Conservation (phyloP, 2,797 vertebrate genomes). For the Carduelis carduelis region DNA sequence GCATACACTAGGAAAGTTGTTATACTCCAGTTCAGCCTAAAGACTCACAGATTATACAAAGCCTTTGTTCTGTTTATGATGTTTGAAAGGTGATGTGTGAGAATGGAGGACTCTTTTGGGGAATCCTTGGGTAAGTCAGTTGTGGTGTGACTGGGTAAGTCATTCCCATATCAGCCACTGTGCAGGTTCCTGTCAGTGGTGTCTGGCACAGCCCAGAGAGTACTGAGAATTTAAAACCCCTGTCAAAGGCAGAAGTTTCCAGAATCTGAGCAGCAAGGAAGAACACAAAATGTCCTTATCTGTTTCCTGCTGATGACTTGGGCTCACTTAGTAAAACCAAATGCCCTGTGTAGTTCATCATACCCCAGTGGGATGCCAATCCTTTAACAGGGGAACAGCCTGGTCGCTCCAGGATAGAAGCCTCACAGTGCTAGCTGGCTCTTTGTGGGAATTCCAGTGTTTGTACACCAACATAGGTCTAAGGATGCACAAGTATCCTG, state of each 20-base stretch:
- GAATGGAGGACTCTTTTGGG: not conserved
- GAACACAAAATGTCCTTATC: not conserved
- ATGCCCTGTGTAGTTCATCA: not conserved
- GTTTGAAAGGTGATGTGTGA: not conserved
- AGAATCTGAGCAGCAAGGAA: not conserved
- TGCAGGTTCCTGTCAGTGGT: not conserved
- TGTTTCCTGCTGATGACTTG: not conserved
- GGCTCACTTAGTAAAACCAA: not conserved
- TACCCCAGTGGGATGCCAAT: not conserved
- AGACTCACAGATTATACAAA: not conserved
- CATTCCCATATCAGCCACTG: not conserved
- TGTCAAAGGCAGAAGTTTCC: not conserved
- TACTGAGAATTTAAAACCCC: not conserved
- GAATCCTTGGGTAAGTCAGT: not conserved
- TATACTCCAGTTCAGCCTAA: not conserved
- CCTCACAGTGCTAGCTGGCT: not conserved
- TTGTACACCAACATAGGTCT: not conserved
- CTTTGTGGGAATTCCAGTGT: not conserved
- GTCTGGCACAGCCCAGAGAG: not conserved
- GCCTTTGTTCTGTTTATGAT: not conserved
- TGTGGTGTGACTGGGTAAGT: not conserved
- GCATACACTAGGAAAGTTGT: not conserved
- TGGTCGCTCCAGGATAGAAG: not conserved
- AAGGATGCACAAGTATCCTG: not conserved
- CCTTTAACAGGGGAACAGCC: not conserved